These are phyloP conservation scores for Torymus texanus DNA, from an alignment of 2,888 invertebrate genomes.

Conservation along the genomic window DNA sequence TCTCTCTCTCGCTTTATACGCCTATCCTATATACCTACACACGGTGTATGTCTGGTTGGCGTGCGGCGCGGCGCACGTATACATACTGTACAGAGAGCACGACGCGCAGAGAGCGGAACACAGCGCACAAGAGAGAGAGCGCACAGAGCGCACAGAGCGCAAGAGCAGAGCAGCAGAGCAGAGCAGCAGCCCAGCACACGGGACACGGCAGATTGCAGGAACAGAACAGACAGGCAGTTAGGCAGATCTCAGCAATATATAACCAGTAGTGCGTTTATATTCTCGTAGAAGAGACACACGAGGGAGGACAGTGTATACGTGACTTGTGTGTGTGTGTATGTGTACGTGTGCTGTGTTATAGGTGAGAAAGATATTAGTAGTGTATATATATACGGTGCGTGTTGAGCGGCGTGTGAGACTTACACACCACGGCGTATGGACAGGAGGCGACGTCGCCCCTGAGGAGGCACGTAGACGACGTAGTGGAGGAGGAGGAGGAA, in stretches of 20 bases:
- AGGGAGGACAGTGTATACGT: too few relatives aligned
- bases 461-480: constrained; percentile 54
- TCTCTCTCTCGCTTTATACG: constrained; percentile 1
- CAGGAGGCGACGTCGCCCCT: background rate
- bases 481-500: too few relatives aligned
- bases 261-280: background rate
- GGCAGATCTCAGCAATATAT: background rate
- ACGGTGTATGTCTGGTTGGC: background rate
- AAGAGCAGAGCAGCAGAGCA: background rate
- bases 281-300: too few relatives aligned
- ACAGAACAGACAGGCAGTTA: background rate
- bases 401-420: background rate
- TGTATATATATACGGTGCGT: too few relatives aligned
- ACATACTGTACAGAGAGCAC: background rate
- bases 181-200: constrained; percentile 7
- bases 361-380: too few relatives aligned
- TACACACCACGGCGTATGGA: background rate
- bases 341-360: too few relatives aligned
- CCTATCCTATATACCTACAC: background rate
- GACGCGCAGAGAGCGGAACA: constrained; percentile 15
- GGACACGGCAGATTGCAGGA: background rate
- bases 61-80: background rate
- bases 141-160: background rate
- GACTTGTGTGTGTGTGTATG: too few relatives aligned
- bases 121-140: constrained; percentile 6